These are phyloP conservation scores for Mormoops blainvillei DNA, from an alignment of 2,113 vertebrate genomes.

Conservation along the genomic window DNA sequence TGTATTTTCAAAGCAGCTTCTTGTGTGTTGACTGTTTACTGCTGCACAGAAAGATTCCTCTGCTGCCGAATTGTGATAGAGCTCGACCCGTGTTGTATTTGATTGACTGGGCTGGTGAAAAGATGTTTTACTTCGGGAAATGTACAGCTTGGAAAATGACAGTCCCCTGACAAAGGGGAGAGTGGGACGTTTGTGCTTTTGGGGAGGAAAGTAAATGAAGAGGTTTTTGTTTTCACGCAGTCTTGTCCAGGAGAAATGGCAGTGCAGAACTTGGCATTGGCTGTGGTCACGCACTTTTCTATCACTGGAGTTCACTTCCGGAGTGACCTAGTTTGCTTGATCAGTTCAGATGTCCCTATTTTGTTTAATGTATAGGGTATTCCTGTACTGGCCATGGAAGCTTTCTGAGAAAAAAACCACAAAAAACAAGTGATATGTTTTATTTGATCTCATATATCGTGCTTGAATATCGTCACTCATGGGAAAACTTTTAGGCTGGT, in stretches of 20 bases:
- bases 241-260: neutral
- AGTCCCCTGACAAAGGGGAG: neutral
- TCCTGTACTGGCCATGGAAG: neutral
- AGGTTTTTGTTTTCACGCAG: neutral
- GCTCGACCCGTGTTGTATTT: too few relatives aligned
- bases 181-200: neutral
- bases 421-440: neutral
- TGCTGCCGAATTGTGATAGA: neutral
- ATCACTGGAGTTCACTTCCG: neutral
- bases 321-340: neutral
- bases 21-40: neutral
- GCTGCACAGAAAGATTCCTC: neutral
- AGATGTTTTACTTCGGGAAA: neutral
- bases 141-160: neutral
- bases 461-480: neutral
- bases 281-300: neutral
- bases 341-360: accelerated
- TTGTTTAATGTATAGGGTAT: neutral
- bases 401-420: neutral
- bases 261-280: accelerated
- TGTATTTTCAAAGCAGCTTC: neutral
- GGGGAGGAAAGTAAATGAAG: neutral
- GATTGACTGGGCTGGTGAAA: neutral
- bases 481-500: neutral
- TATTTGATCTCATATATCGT: neutral